Evolutionary conservation across 1,140 invertebrate genomes (phyloP), one percentile per base, ranked within the genome.

Genomic region (Pseudomyrmex concolor): DNA sequence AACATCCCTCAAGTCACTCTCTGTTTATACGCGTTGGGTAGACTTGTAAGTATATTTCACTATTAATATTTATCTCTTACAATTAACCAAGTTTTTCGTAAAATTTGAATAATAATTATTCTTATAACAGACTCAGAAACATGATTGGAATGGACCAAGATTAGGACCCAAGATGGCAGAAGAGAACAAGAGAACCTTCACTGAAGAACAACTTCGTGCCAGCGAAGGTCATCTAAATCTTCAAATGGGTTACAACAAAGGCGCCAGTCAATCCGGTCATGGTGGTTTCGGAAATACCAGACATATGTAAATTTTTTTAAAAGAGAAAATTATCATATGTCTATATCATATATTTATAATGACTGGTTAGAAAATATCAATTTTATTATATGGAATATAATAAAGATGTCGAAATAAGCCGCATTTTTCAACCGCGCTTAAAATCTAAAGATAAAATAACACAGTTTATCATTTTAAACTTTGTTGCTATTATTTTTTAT

Each of bases 171-270:
- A 99, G 93, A 99, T 99, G 97, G 95, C 98, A 1, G 98, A 99
- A 0, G 98, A 98, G 93, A 98, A 99, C 90, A 97, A 99, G 91
- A 96, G 98, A 84, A 96, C 96, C 50, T 99, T 99, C 94, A 97
- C 97, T 0, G 98, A 99, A 84, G 99, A 99, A 77, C 99, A 99
- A 93, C 95, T 99, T 19, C 96, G 98, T 60, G 97, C 98, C 2
- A 97, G 97, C 83, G 97, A 99, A 92, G 97, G 97, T 34, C 96
- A 99, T 74, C 95, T 99, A 17, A 98, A 98, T 91, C 95, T 99
- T 12, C 99, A 99, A 94, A 99, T 99, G 97, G 99, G 99, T 25
- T 98, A 95, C 95, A 99, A 99, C 94, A 99, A 99, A 93, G 97
- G 97, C 50, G 97, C 97, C 12, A 97, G 96, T 34, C 97, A 98